Base-by-base conservation (phyloP, 1,140 invertebrate genomes). In the Rhopalosiphum padi region DNA sequence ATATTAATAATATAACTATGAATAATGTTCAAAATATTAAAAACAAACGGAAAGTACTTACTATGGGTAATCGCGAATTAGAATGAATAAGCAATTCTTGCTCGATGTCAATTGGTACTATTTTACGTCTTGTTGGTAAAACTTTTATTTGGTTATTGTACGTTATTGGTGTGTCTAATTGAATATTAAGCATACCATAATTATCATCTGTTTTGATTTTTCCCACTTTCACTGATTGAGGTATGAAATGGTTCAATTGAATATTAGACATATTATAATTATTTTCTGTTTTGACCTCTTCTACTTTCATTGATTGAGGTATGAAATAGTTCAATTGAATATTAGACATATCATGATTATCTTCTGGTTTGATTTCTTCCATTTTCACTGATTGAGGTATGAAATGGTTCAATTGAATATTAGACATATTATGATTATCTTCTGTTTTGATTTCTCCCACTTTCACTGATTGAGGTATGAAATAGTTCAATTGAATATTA, bases 41-140 rank as follows among this genome's bases (percentile, higher is more conserved):
- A n/a, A n/a, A 35, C 35, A 7, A 11, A 30, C 25, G 15, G 25
- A 18, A 30, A 46, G 2, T 53, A 23, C 51, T 37, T 30, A 90
- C 85, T 37, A 93, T 37, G 23, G 92, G 92, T 18, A 86, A 25
- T 48, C 77, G 87, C 6, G 95, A 95, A 68, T 94, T 94, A 41
- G 94, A 94, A 55, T 95, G 95, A 22, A 95, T 94, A 37, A 95
- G 94, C 37, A 95, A 94, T 93, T 95, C 95, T 91, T 95, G 95
- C 21, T 95, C 95, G 23, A 94, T 53, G 15, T 94, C n/a, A n/a
- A n/a, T 94, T 60, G 94, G 94, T 53, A 95, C 94, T 5, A 96
- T 94, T 95, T 96, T n/a, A n/a, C n/a, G 96, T 46, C 95, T 51
- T 95, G 95, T 51, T 51, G 96, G 96, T 9, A 96, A 95, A 9